Evolutionary conservation across 2,797 vertebrate genomes (phyloP).

Genomic region (Rhinoraja longicauda): DNA sequence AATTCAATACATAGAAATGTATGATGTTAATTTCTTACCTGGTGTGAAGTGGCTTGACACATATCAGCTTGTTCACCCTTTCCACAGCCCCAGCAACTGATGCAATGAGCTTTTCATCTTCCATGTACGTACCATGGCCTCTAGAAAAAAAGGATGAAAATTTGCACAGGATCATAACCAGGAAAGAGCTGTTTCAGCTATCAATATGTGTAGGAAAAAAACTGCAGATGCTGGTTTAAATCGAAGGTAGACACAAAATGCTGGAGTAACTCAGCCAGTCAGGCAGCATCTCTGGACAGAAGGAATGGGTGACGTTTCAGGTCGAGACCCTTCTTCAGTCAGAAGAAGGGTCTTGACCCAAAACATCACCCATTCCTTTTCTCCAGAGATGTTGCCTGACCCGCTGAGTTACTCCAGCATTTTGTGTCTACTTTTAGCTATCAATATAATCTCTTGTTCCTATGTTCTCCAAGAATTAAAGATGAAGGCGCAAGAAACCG

Average conservation of each 20-base stretch:
- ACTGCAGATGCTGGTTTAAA: no score
- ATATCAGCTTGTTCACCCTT: conserved; percentile 91
- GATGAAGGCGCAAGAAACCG: background rate
- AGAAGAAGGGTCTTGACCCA: no score
- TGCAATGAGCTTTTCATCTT: conserved; percentile 84
- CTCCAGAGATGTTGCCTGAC: no score
- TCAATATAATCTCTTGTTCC: background rate
- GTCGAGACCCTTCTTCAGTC: no score
- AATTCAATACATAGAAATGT: background rate
- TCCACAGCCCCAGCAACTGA: conserved; percentile 95
- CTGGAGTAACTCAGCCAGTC: no score
- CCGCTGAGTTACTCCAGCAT: no score
- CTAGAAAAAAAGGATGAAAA: conserved; percentile 51
- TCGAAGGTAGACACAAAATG: no score
- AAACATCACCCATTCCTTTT: no score
- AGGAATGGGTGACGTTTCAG: no score
- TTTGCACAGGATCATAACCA: background rate
- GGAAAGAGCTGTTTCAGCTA: background rate
- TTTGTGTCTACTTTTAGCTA: no score
- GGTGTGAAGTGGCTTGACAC: conserved; percentile 84
- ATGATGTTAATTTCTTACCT: conserved; percentile 54
- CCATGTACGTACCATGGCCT: conserved; percentile 92
- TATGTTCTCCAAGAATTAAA: background rate
- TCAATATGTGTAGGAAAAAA: no score
- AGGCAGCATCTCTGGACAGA: no score